Conservation (phyloP, 2,797 vertebrate species). For the Enteromius trimaculatus region DNA sequence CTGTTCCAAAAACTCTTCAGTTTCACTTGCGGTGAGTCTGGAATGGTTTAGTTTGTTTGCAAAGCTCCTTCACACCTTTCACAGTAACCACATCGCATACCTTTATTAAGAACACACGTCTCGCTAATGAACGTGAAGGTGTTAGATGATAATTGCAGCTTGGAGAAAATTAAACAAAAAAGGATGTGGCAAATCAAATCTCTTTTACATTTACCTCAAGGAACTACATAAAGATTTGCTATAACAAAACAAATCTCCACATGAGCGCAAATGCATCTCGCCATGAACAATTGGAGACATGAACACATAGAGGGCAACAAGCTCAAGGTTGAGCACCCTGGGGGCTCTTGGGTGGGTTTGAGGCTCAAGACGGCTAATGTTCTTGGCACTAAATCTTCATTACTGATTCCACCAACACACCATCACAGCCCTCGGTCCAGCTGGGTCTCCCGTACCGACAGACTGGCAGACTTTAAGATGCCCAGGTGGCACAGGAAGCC, state of each 20-base stretch:
- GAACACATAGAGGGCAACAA: slow-evolving; percentile 43
- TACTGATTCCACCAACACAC: slow-evolving; percentile 61
- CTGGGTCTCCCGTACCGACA: slow-evolving; percentile 74
- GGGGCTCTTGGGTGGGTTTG: slow-evolving; percentile 55
- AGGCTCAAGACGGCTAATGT: slow-evolving; percentile 70
- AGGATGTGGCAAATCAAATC: neutral
- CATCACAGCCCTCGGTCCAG: slow-evolving; percentile 62
- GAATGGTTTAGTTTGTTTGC: slow-evolving; percentile 14
- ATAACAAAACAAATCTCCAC: slow-evolving; percentile 17
- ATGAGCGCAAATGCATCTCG: neutral
- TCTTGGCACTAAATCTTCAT: slow-evolving; percentile 73
- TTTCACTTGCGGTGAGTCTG: neutral
- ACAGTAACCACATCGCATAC: slow-evolving; percentile 22
- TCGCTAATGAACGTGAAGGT: neutral
- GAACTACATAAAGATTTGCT: slow-evolving; percentile 29
- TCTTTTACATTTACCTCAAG: neutral
- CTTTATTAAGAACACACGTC: slow-evolving; percentile 39
- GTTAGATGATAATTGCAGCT: slow-evolving; percentile 27
- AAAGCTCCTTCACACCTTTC: slow-evolving; percentile 15
- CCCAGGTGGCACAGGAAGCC: slow-evolving; percentile 77
- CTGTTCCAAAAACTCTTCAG: neutral
- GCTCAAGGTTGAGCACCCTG: slow-evolving; percentile 57
- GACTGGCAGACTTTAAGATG: slow-evolving; percentile 73
- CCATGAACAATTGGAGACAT: slow-evolving; percentile 36
- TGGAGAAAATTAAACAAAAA: neutral